These are phyloP conservation scores for Seira sanloemensis DNA, from an alignment of 2,888 invertebrate genomes.

Conservation along the genomic window DNA sequence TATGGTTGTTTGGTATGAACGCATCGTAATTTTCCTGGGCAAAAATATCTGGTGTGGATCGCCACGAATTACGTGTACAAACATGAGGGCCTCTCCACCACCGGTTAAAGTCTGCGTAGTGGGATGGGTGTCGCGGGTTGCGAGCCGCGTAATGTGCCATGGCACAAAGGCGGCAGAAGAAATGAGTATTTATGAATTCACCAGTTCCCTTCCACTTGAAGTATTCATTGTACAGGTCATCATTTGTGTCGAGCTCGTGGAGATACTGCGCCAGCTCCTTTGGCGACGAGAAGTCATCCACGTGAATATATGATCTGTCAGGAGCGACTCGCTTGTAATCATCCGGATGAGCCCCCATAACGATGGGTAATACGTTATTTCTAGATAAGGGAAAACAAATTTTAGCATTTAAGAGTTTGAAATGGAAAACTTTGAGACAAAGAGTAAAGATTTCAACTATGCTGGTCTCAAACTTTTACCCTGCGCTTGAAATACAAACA, in stretches of 20 bases:
- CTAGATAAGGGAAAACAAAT: conserved; percentile 77
- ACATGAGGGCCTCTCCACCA: conserved; percentile 91
- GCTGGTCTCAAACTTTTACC: too few relatives aligned
- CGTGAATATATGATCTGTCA: conserved; percentile 94
- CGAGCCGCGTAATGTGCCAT: conserved; percentile 83
- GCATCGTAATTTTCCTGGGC: conserved; percentile 66
- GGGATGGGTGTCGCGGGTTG: conserved; percentile 73
- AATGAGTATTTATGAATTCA: conserved; percentile 96
- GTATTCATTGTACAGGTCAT: conserved; percentile 94
- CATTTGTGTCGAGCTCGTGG: conserved; percentile 88
- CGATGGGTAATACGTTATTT: conserved; percentile 92
- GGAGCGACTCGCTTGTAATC: conserved; percentile 94
- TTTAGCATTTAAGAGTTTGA: too few relatives aligned
- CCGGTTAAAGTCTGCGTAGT: conserved; percentile 89
- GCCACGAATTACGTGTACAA: conserved; percentile 86
- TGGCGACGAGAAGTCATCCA: conserved; percentile 94
- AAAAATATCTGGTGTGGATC: conserved; percentile 75
- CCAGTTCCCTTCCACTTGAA: conserved; percentile 96
- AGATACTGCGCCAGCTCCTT: conserved; percentile 92
- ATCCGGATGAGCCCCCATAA: conserved; percentile 95
- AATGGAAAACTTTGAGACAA: too few relatives aligned
- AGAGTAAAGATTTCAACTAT: too few relatives aligned
- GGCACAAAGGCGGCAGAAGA: conserved; percentile 93
- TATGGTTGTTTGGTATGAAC: conserved; percentile 28
- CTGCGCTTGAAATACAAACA: too few relatives aligned